Evolutionary conservation across 2,888 invertebrate species (phyloP), one percentile per base, ranked within the genome.

Genomic region (Aleiodes alternator): DNA sequence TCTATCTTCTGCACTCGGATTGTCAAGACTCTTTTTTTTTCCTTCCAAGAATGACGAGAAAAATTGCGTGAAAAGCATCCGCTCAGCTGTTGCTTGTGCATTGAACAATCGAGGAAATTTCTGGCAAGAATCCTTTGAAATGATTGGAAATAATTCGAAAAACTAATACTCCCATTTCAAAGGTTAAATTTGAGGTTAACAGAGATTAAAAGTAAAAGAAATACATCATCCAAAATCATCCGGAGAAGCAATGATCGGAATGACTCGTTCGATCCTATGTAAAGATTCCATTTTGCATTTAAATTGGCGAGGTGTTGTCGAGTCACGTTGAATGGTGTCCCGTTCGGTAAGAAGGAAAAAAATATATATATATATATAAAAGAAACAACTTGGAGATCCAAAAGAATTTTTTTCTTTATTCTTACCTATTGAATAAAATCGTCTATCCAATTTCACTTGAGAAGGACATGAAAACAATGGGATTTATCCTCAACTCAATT

Each of bases 61-160:
- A 77, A 81, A 81, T 81, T 79, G 76, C 82, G 80, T 80, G 83
- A 84, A 82, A 79, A 77, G 78, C 77, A 79, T 83, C 82, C 83
- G 84, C 56, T 83, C 86, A 86, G 86, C 86, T 86, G 86, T 79
- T 76, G 31, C 68, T 50, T 48, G 14, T 43, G 43, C 23, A 23
- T 53, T 64, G 8, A 38, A 38, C 2, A 38, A 38, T 38, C 8
- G n/a, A 38, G 23, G 55, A 73, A 64, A 73, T 23, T 23, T n/a
- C 14, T 9, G 2, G 53, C 12, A 71, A 70, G 50, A 43, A 9
- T 51, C 48, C 16, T 14, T 6, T 23, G 23, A 23, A 23, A 23
- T 23, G 23, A 23, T 23, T 23, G 23, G 53, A 56, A 61, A 73
- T 75, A 14, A 14, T n/a, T 38, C 38, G 7, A 38, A 34, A 14